phyloP scores from a whole-genome alignment of 2,113 vertebrate species.

The Perca fluviatilis region DNA sequence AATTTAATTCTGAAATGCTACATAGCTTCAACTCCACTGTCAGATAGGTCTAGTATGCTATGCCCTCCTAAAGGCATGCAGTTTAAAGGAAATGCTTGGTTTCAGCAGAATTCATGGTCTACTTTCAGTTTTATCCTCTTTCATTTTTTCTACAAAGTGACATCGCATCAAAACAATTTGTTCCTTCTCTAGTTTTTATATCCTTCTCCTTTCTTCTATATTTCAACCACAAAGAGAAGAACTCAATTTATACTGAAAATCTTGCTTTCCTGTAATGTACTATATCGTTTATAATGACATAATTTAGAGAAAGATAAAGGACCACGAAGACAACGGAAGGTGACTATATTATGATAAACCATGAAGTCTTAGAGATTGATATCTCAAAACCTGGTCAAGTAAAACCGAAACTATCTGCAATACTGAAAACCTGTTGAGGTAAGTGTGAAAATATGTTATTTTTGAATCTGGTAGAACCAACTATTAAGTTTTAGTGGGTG shows the following conservation, averaged over 20 bases:
- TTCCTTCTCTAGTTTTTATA: neutral
- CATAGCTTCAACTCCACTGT: neutral
- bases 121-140: slow-evolving; percentile 54
- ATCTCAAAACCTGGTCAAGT: neutral
- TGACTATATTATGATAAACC: neutral
- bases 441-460: neutral
- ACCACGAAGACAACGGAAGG: neutral
- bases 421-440: neutral
- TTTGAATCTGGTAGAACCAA: neutral
- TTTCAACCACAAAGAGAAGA: neutral
- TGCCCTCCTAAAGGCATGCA: neutral
- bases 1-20: neutral
- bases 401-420: neutral
- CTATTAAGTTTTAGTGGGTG: neutral
- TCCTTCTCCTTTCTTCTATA: neutral
- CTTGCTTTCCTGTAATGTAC: neutral
- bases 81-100: slow-evolving; percentile 16
- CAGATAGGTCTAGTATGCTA: neutral
- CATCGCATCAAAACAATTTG: neutral
- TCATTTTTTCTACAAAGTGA: neutral
- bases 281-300: neutral
- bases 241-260: no score
- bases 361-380: neutral
- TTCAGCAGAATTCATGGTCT: slow-evolving; percentile 12
- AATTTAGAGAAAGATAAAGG: neutral